Evolutionary conservation across 2,113 vertebrate species (phyloP).

Genomic region (Murina feae): DNA sequence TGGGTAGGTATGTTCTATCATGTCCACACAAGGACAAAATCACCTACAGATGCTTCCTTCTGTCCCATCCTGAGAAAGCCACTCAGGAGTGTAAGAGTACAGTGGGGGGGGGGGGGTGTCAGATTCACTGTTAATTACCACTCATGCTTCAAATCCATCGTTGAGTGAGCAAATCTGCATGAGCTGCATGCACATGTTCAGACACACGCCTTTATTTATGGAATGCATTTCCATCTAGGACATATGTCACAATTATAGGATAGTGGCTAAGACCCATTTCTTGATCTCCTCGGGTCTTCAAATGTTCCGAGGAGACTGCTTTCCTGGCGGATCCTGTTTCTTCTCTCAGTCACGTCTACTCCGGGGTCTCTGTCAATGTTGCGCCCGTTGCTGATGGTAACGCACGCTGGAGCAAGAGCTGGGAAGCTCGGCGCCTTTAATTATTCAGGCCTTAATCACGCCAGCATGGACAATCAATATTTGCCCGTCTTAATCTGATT

Average conservation of each 20-base stretch:
- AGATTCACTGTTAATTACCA: neutral
- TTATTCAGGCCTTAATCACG: conserved; percentile 56
- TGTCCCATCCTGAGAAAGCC: neutral
- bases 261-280: neutral
- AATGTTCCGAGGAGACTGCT: neutral
- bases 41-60: neutral
- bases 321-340: neutral
- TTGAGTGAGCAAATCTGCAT: neutral
- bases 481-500: conserved; percentile 64
- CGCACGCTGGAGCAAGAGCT: neutral
- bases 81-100: neutral
- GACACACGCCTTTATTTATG: neutral
- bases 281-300: conserved; percentile 1
- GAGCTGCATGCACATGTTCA: neutral
- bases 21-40: neutral
- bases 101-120: neutral
- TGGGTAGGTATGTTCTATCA: neutral
- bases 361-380: neutral
- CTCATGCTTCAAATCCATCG: neutral
- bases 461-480: conserved; percentile 59
- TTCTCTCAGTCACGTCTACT: neutral
- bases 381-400: neutral
- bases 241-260: neutral
- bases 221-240: neutral
- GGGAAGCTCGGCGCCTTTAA: conserved; percentile 34